Evolutionary conservation across 2,797 vertebrate species (phyloP), one percentile per base, ranked within the genome.

Genomic region (Pseudochirops corinnae): DNA sequence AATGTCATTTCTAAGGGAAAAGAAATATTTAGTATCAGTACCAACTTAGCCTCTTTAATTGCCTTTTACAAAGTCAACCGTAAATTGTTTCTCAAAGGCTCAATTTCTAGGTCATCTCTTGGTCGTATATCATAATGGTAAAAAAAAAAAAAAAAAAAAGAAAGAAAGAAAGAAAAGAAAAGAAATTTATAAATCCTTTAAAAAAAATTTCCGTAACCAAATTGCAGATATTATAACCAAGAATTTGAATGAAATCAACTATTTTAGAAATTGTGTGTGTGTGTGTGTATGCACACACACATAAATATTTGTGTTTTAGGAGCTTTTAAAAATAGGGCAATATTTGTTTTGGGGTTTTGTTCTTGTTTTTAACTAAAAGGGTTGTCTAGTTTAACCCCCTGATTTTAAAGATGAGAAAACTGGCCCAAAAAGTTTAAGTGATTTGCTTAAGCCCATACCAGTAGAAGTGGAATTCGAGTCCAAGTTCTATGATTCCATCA

Each of bases 11-110:
- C 31, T 28, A 26, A 95, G 29, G 10, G 6, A 1, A 11, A 91
- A 39, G 58, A 52, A n/a, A 21, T 55, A 60, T 33, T 60, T 16
- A 3, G 0, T 16, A n/a, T 24, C 12, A 11, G 33, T 21, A 33
- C 16, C 11, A 3, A 24, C 5, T 53, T 39, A 1, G 18, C 3
- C 0, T 55, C 87, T 13, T 1, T 0, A 24, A n/a, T 55, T 92
- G n/a, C 57, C 31, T 7, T 82, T 58, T 46, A 55, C 50, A 82
- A 55, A 26, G 52, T 39, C 13, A 4, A 21, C 0, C 0, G 18
- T 5, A 14, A 39, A 52, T 4, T 56, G 50, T 94, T 82, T 52
- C 31, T 3, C 1, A 53, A 56, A 91, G 57, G 0, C 91, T 94
- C 97, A 52, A 96, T 60, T 96, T 56, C 92, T 0, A 1, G 4